Evolutionary conservation across 2,888 invertebrate species (phyloP).

Genomic region (Lepas anatifera): DNA sequence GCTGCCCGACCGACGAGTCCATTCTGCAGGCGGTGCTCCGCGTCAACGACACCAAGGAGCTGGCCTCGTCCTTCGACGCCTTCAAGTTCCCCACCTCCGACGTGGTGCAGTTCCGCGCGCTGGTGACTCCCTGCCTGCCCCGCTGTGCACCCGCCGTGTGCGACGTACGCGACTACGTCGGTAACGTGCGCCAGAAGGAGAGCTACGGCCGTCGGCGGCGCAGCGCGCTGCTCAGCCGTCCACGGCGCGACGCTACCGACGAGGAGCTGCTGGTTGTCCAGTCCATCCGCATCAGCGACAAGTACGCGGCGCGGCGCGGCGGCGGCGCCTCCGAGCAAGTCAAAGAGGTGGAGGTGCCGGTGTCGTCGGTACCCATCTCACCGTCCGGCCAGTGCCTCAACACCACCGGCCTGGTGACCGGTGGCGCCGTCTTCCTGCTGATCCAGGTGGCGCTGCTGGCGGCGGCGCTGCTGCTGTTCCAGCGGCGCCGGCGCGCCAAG

Average conservation of each 20-base stretch:
- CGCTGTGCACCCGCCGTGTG: constrained; percentile 85
- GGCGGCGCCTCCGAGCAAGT: constrained; percentile 25
- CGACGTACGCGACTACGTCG: constrained; percentile 67
- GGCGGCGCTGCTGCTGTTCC: constrained; percentile 80
- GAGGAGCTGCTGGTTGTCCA: constrained; percentile 79
- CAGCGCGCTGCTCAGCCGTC: constrained; percentile 16
- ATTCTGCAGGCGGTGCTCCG: constrained; percentile 88
- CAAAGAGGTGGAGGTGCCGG: constrained; percentile 17
- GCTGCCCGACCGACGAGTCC: constrained; percentile 85
- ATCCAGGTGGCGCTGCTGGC: constrained; percentile 76
- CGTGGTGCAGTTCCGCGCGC: constrained; percentile 87
- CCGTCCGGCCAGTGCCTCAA: constrained; percentile 49
- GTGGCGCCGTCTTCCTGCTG: constrained; percentile 70
- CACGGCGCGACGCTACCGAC: constrained; percentile 36
- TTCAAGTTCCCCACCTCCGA: constrained; percentile 94
- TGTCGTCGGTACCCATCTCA: constrained; percentile 15
- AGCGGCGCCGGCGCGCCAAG: constrained; percentile 46
- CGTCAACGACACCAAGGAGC: constrained; percentile 55
- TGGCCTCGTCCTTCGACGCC: constrained; percentile 84
- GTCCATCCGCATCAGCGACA: constrained; percentile 83
- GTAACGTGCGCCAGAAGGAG: constrained; percentile 65
- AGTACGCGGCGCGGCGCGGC: constrained; percentile 32
- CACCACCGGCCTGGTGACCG: constrained; percentile 66
- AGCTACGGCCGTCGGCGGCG: constrained; percentile 73
- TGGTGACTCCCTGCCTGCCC: constrained; percentile 89